Evolutionary conservation across 2,113 vertebrate species (phyloP), one percentile per base, ranked within the genome.

Genomic region (Grammomys surdaster): DNA sequence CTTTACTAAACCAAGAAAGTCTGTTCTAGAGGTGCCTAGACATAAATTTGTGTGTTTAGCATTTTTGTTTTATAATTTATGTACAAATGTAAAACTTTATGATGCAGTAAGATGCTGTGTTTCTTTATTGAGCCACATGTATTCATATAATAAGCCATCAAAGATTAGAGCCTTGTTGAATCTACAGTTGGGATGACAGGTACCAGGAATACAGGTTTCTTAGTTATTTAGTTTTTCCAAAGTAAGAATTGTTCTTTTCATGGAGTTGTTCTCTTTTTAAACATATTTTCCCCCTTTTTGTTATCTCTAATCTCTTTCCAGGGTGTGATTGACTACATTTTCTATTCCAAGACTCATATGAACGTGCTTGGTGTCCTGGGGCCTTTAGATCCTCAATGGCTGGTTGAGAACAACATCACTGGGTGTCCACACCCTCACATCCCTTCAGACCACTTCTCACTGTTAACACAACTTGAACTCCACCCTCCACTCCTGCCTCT

Each of bases 251-350:
- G 58, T 96, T 96, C 11, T 95, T 93, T 92, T 58, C 40, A 31
- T 93, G 65, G 63, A 60, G n/a, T 86, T 93, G 72, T 92, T 89
- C 12, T 86, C 82, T 88, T 51, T 93, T 96, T 96, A 97, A 94
- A 31, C 69, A 58, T 84, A 26, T 95, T 88, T 95, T 84, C 75
- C 80, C 72, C 82, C 93, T 26, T 22, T 60, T 65, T 46, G 85
- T 43, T 48, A 20, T 56, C 36, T 69, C 80, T 58, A 70, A 91
- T 98, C 88, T 98, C 97, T 97, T 97, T 93, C 19, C 97, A 99
- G 99, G 99, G 99, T 51, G 99, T 99, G 97, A 99, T 99, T 98
- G 99, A 99, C 99, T 99, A 99, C 99, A 99, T 99, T 99, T 99
- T 99, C 99, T 99, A 99, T 99, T 99, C 99, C 97, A 99, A 99